Percentiles rank a stretch among this genome's conserved stretches.
Evolutionary conservation across 2,797 vertebrate genomes (phyloP).

Genomic region (Uromys caudimaculatus): DNA sequence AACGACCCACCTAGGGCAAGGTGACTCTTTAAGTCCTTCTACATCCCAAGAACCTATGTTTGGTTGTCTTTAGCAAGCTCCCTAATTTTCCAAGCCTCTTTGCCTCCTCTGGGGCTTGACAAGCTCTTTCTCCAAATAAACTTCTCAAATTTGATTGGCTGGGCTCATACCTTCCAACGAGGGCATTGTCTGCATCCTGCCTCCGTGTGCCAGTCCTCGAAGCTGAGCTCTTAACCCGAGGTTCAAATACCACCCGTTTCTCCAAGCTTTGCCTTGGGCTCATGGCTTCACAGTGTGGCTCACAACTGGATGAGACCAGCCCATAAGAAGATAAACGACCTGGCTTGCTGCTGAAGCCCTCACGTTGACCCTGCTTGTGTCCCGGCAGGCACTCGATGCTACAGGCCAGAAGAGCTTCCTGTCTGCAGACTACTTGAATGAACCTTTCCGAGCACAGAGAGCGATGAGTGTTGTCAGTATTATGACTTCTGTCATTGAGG

Average conservation of each 20-base stretch:
- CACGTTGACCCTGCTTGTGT: not conserved
- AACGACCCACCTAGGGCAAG: not conserved
- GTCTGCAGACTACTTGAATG: conserved; percentile 90
- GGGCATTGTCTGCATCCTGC: not conserved
- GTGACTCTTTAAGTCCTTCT: not conserved
- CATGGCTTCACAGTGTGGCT: not conserved
- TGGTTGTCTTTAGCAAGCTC: not conserved
- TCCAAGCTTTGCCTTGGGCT: not conserved
- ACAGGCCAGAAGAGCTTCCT: conserved; percentile 75
- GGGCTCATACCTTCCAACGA: not conserved
- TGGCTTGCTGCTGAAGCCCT: not conserved
- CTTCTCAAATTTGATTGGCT: not conserved
- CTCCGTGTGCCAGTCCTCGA: not conserved
- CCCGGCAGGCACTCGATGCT: conserved; percentile 59
- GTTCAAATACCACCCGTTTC: not conserved
- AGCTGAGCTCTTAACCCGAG: not conserved
- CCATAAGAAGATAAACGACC: not conserved
- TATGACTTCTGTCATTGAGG: conserved; percentile 96
- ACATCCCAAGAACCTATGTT: not conserved
- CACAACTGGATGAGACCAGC: not conserved
- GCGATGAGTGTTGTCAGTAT: conserved; percentile 94
- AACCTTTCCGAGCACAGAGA: conserved; percentile 89
- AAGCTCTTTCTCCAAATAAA: not conserved
- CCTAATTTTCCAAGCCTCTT: not conserved
- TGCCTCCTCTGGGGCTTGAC: not conserved